Base-by-base conservation (phyloP, 2,113 vertebrate species). In the Chaenocephalus aceratus region DNA sequence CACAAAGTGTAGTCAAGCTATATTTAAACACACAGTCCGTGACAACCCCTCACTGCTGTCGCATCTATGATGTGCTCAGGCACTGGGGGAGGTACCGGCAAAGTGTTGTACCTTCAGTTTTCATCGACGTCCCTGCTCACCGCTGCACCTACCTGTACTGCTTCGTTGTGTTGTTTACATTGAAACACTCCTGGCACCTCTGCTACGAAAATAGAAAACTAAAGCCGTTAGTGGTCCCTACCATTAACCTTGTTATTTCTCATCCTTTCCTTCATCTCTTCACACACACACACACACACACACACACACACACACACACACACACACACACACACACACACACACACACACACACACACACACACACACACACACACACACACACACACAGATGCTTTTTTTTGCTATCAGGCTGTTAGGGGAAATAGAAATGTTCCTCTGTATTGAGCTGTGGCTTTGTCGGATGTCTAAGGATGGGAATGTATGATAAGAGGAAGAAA, bases 401-500 rank as follows among this genome's bases (percentile, higher is more conserved):
- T 77, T 77, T 73, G 83, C 69, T 30, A 46, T 67, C 68, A 81
- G 45, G 63, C 60, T 86, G 56, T 75, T 79, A 49, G 58, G 73
- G 77, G 77, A 79, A 81, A 89, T 81, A 86, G 79, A 86, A 88
- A 74, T 58, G 72, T 44, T 85, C 72, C 62, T 71, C 81, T 86
- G 74, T 86, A 72, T 84, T 83, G 86, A 89, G 79, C 80, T 80
- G 67, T 36, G 67, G 58, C 84, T 83, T 80, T 83, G 80, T 85
- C 21, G 48, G 84, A 88, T 90, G 82, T 88, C 76, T 87, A 30
- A 83, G 86, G 87, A 89, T 90, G 80, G 67, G 71, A 79, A 82
- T 83, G 77, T 88, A 86, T 71, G 90, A 91, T 91, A 90, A 86
- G 72, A 80, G 75, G 79, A 89, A 86, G 75, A 90, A 86, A 86